Conservation (phyloP, 2,113 vertebrate species). For the Hemichromis elongatus region DNA sequence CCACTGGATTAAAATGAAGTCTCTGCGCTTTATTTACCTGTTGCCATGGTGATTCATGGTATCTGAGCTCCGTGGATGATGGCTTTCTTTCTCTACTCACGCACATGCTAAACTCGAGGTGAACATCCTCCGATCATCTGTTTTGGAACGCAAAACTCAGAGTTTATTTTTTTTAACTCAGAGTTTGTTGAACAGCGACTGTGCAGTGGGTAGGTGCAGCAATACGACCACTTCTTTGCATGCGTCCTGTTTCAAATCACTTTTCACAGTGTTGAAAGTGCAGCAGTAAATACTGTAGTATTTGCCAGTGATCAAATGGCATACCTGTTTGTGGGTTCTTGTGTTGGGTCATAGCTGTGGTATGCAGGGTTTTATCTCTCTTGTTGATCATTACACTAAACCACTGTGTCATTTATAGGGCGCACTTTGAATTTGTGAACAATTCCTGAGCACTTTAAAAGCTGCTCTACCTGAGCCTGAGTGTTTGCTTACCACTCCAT, state of each 20-base stretch:
- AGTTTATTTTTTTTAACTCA: not conserved
- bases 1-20: not conserved
- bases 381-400: not conserved
- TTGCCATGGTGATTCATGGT: not conserved
- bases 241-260: not conserved
- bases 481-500: conserved; percentile 9
- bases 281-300: not conserved
- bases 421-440: conserved; percentile 8
- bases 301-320: not conserved
- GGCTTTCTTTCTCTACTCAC: not conserved
- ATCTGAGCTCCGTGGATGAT: not conserved
- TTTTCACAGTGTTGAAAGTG: not conserved
- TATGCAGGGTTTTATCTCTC: not conserved
- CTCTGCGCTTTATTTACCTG: not conserved
- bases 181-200: not conserved
- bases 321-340: not conserved
- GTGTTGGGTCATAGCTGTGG: not conserved
- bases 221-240: too few relatives aligned
- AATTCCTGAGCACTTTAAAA: not conserved
- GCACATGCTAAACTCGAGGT: not conserved
- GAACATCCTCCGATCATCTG: not conserved
- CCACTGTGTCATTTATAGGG: not conserved
- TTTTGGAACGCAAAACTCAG: not conserved
- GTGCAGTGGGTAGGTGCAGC: not conserved
- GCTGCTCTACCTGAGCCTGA: not conserved